Conservation (phyloP, 2,797 vertebrate species). For the Chromis chromis region DNA sequence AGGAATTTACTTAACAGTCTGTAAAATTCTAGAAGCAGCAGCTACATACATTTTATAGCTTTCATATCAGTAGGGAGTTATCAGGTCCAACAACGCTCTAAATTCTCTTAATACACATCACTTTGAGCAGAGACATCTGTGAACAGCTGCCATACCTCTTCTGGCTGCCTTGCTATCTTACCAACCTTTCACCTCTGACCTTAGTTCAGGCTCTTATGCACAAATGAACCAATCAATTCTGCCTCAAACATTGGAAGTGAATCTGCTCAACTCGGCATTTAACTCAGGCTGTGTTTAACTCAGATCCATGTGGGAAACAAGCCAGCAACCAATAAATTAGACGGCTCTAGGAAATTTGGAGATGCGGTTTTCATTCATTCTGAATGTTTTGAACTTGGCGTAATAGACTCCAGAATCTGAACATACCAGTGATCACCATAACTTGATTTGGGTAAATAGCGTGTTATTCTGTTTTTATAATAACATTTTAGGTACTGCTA, state of each 20-base stretch:
- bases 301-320: constrained; percentile 45
- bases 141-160: constrained; percentile 1
- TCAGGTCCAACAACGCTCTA: background rate
- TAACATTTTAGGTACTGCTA: too few relatives aligned
- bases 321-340: constrained; percentile 20
- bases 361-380: too few relatives aligned
- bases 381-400: too few relatives aligned
- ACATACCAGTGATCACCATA: too few relatives aligned
- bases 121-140: constrained; percentile 12
- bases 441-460: too few relatives aligned
- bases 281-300: constrained; percentile 35
- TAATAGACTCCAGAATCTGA: too few relatives aligned
- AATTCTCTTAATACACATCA: background rate
- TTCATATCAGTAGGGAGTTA: background rate
- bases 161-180: constrained; percentile 14
- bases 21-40: background rate
- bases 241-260: constrained; percentile 45
- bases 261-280: background rate
- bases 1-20: background rate
- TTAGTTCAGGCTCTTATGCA: constrained; percentile 10
- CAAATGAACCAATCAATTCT: constrained; percentile 23
- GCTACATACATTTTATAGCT: background rate
- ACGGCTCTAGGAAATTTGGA: too few relatives aligned
- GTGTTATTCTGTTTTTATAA: too few relatives aligned
- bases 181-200: constrained; percentile 58